Evolutionary conservation across 2,797 vertebrate genomes (phyloP), one percentile per base, ranked within the genome.

Genomic region (Anableps anableps): DNA sequence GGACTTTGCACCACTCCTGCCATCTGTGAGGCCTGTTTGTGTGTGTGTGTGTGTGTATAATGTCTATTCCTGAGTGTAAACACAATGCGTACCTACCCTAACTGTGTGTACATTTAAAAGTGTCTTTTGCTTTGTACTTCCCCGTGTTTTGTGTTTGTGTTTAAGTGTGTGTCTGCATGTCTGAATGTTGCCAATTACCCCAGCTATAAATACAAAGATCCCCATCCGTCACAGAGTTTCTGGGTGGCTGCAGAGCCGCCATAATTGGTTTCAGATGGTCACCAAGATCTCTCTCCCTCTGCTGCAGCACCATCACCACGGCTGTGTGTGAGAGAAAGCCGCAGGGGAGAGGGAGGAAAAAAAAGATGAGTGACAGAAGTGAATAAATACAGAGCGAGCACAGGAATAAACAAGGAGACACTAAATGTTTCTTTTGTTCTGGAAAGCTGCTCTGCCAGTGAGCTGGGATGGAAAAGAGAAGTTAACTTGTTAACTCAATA

Each of bases 111-210:
- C 83, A 66, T 88, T 89, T 23, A 76, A 89, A 91, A 89, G 84
- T 91, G 91, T 93, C 89, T 89, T 76, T 93, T 87, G 88, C 90
- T 92, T 88, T 93, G 90, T 91, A 86, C 81, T 82, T 86, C 76
- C 87, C 78, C 76, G 47, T 77, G 78, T 86, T 83, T 77, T 76
- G 84, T 82, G 85, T 77, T 78, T 53, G 68, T 75, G 87, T 53
- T 29, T 23, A 70, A 70, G 66, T 74, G 80, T 80, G 86, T 85
- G 87, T 79, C 86, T 88, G 88, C 79, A 82, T 87, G 86, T 92
- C 84, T 98, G 97, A 97, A 97, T 97, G 97, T 98, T 98, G 97
- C 97, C 98, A 99, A 98, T 99, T 99, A 99, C 97, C 96, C 96
- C 94, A 96, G 97, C 97, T 96, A 97, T 98, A 99, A 98, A 98